Evolutionary conservation across 2,113 vertebrate species (phyloP).

Genomic region (Mugil cephalus): DNA sequence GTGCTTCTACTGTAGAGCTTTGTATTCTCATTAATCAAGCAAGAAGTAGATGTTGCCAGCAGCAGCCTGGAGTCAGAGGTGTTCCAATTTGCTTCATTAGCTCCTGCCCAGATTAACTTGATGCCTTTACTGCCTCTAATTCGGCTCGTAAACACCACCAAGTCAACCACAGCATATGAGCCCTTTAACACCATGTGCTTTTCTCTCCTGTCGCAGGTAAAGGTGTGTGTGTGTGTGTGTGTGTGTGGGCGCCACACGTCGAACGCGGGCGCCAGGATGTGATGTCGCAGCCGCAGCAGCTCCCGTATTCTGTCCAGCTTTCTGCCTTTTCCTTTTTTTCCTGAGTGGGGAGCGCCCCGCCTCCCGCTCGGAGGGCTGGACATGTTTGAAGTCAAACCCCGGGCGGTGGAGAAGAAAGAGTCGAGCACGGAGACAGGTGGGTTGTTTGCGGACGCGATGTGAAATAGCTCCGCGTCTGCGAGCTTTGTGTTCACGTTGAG

Average conservation of each 20-base stretch:
- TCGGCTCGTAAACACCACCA: too few species aligned
- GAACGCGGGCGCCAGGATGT: conserved; percentile 65
- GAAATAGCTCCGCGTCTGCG: not conserved
- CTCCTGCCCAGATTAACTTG: not conserved
- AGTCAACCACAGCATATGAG: not conserved
- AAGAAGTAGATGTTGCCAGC: too few species aligned
- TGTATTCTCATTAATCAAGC: too few species aligned
- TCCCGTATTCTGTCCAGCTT: conserved; percentile 40
- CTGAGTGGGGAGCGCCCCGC: conserved; percentile 33
- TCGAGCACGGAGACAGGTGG: conserved; percentile 90
- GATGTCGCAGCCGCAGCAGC: conserved; percentile 46
- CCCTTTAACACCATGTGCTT: not conserved
- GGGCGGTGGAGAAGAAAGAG: conserved; percentile 88
- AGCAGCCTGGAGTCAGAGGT: too few species aligned
- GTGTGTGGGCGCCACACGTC: conserved; percentile 22
- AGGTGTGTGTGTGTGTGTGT: too few species aligned
- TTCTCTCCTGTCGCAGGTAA: conserved; percentile 48
- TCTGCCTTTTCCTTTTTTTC: conserved; percentile 55
- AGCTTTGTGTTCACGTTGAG: not conserved
- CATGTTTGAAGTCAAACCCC: conserved; percentile 90
- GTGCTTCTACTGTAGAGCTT: too few species aligned
- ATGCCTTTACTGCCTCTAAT: conserved; percentile 7
- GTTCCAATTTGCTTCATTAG: not conserved
- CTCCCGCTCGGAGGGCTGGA: conserved; percentile 64
- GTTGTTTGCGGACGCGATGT: not conserved